phyloP scores from a whole-genome alignment of 2,113 vertebrate genomes.

The Anolis sagrei region DNA sequence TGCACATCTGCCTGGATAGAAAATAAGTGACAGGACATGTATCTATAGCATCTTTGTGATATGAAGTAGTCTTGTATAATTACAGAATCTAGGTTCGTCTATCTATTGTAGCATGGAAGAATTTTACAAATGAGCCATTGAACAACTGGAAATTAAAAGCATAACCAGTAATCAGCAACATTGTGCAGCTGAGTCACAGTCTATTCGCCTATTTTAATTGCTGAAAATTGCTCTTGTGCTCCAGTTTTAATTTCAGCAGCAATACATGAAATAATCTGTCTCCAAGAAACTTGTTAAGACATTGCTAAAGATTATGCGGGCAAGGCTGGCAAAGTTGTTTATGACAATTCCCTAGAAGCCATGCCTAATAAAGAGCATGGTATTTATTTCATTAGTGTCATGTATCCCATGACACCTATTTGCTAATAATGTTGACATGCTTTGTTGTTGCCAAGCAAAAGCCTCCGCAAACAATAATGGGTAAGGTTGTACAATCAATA shows the following conservation, averaged over 20 bases:
- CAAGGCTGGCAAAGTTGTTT: slow-evolving; percentile 47
- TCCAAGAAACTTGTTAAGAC: slow-evolving; percentile 54
- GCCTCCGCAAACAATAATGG: slow-evolving; percentile 39
- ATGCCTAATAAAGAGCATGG: slow-evolving; percentile 49
- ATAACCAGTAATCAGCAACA: slow-evolving; percentile 26
- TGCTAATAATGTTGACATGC: slow-evolving; percentile 37
- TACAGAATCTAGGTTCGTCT: slow-evolving; percentile 28
- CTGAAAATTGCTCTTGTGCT: slow-evolving; percentile 34
- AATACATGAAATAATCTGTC: slow-evolving; percentile 38
- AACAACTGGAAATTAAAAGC: slow-evolving; percentile 41
- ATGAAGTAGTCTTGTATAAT: not conserved
- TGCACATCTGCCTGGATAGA: no score
- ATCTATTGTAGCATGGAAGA: not conserved
- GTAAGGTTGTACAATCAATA: not conserved
- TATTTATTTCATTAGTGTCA: slow-evolving; percentile 59
- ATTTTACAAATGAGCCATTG: slow-evolving; percentile 45
- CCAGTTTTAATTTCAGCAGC: slow-evolving; percentile 68
- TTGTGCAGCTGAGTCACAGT: slow-evolving; percentile 41
- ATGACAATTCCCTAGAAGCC: slow-evolving; percentile 46
- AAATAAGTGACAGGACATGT: not conserved
- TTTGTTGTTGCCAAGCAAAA: slow-evolving; percentile 41
- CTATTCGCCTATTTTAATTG: slow-evolving; percentile 22
- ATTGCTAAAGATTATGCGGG: slow-evolving; percentile 55
- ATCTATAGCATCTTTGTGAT: not conserved
- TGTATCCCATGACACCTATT: slow-evolving; percentile 32